Percentiles rank a stretch among this genome's conserved stretches.
Evolutionary conservation across 2,888 invertebrate genomes (phyloP).

Genomic region (Furcula furcula): DNA sequence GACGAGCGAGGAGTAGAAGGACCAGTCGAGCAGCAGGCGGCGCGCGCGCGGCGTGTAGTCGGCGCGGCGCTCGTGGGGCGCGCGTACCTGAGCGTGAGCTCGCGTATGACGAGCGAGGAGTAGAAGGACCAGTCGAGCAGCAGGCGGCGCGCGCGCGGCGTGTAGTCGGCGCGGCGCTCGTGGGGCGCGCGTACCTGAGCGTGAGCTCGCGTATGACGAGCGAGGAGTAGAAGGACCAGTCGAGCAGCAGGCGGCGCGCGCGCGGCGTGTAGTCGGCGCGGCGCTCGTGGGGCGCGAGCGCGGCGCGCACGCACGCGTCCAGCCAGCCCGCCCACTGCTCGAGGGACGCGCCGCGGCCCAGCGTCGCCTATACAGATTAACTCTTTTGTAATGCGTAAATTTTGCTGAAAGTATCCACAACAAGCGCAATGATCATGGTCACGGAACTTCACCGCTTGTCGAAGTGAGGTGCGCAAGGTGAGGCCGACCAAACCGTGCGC

Average conservation of each 20-base stretch:
- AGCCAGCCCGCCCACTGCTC: slow-evolving; percentile 99
- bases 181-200: slow-evolving; percentile 64
- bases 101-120: slow-evolving; percentile 98
- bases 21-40: slow-evolving; percentile 2
- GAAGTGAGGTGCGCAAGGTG: no score
- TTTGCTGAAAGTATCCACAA: no score
- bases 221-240: slow-evolving; percentile 99
- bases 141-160: slow-evolving; percentile 86
- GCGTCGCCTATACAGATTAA: slow-evolving; percentile 81
- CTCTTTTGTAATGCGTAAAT: no score
- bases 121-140: slow-evolving; percentile 99
- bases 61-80: not conserved
- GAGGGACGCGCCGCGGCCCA: slow-evolving; percentile 95
- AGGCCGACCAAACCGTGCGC: no score
- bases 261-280: slow-evolving; percentile 91
- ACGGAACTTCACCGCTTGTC: no score
- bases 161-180: slow-evolving; percentile 32
- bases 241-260: slow-evolving; percentile 93
- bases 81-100: slow-evolving; percentile 87
- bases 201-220: slow-evolving; percentile 99
- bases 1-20: slow-evolving; percentile 52
- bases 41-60: not conserved
- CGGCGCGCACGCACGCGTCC: slow-evolving; percentile 94
- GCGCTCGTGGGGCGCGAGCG: slow-evolving; percentile 93
- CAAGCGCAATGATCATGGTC: no score